Percentiles rank a stretch among this genome's conserved stretches.
Evolutionary conservation across 2,113 vertebrate species (phyloP).

Genomic region (Orientallactaga bullata): DNA sequence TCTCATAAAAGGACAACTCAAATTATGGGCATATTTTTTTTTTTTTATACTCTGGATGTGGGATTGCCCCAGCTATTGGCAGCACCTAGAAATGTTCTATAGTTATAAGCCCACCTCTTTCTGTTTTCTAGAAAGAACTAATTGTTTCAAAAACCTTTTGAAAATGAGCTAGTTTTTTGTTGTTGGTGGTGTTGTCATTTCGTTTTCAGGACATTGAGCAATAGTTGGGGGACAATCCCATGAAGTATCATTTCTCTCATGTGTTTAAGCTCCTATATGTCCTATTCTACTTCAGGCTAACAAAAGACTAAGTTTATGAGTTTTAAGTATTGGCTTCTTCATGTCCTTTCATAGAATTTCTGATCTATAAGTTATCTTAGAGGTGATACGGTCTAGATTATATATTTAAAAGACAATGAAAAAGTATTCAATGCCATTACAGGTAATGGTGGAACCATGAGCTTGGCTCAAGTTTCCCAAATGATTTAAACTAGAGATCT

Average conservation of each 20-base stretch:
- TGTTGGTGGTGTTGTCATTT: too few relatives aligned
- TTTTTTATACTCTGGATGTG: not conserved
- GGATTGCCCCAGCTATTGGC: not conserved
- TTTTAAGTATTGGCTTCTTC: not conserved
- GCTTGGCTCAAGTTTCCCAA: not conserved
- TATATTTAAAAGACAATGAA: not conserved
- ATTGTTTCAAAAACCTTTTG: constrained; percentile 6
- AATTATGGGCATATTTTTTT: not conserved
- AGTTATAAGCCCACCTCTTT: not conserved
- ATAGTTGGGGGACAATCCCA: not conserved
- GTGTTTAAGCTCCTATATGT: not conserved
- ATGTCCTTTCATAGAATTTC: not conserved
- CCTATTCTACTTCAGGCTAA: not conserved
- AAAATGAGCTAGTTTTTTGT: not conserved
- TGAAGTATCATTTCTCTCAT: not conserved
- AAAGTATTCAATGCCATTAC: not conserved
- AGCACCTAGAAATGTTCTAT: not conserved
- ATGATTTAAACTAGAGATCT: not conserved
- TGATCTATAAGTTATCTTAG: not conserved
- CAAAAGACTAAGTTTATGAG: not conserved
- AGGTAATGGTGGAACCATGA: not conserved
- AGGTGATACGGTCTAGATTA: not conserved
- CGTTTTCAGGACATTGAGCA: not conserved
- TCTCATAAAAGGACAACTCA: constrained; percentile 17
- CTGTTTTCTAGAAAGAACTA: not conserved